Percentiles rank a stretch among this genome's conserved stretches.
Conservation (phyloP, 2,113 vertebrate genomes). For the Pleuronectes platessa region DNA sequence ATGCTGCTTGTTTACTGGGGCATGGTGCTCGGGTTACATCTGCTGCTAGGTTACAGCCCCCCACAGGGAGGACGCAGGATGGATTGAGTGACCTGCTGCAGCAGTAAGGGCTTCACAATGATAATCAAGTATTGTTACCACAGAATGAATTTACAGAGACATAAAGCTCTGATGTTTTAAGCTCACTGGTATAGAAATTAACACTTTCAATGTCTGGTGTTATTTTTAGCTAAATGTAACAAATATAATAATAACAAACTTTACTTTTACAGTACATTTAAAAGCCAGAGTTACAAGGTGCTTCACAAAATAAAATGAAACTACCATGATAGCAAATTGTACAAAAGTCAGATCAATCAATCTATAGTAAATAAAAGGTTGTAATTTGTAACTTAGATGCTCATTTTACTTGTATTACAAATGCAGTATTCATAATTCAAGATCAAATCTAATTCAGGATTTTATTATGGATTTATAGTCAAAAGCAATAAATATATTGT, state of each 20-base stretch:
- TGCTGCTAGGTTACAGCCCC: slow-evolving; percentile 50
- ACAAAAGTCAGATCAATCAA: background rate
- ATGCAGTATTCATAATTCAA: too few species aligned
- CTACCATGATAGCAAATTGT: too few species aligned
- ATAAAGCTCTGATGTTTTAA: background rate
- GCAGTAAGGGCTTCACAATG: background rate
- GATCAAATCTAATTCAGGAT: too few species aligned
- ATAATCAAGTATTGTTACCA: background rate
- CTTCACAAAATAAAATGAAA: too few species aligned
- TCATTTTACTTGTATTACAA: too few species aligned
- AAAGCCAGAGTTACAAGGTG: background rate
- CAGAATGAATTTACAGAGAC: background rate
- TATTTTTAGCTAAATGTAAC: too few species aligned
- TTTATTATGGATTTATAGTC: too few species aligned
- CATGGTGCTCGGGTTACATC: slow-evolving; percentile 46
- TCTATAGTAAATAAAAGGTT: background rate
- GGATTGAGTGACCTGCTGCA: background rate
- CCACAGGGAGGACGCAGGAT: slow-evolving; percentile 11
- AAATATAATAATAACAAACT: too few species aligned
- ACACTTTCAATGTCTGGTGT: too few species aligned
- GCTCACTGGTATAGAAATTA: background rate
- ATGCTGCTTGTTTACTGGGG: slow-evolving; percentile 40
- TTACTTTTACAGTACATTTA: too few species aligned
- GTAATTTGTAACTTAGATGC: too few species aligned
- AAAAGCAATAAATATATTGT: too few species aligned